Evolutionary conservation across 2,888 invertebrate genomes (phyloP), one percentile per base, ranked within the genome.

Genomic region (Cynaeus angustus): DNA sequence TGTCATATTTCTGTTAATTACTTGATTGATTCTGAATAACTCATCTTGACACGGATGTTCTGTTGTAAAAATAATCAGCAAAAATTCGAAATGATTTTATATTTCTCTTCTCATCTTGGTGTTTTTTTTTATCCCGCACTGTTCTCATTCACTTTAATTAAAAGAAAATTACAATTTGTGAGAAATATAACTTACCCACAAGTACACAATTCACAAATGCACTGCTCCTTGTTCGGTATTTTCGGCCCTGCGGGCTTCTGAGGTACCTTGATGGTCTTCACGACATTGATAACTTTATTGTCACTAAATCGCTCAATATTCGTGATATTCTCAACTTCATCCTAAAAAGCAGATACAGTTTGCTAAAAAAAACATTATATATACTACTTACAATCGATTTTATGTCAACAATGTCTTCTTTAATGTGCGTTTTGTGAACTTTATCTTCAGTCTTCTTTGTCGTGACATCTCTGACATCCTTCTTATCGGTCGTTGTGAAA

Each of bases 151-250:
- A n/a, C n/a, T n/a, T n/a, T n/a, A n/a, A n/a, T n/a, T n/a, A n/a
- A n/a, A n/a, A n/a, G n/a, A n/a, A n/a, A n/a, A n/a, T 28, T 28
- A 28, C 28, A 28, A 4, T 28, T 28, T 7, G 5, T 4, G 28
- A 28, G 28, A 4, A 28, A 28, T 28, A 5, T 4, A 33, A 90
- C 94, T 91, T 86, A 95, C 95, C 95, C 95, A 87, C 95, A 95
- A 81, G 94, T 95, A 84, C 95, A 95, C 73, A 95, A 91, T 87
- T 95, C 94, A 83, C 95, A 95, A 80, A 95, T 94, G 84, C 95
- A 95, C 84, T 94, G 92, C 81, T 95, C 95, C 82, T 92, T 92
- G 74, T 86, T 81, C 6, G 85, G 84, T 1, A 86, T 85, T 76
- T 86, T 85, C 43, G 83, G 82, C 66, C 84, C 75, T 45, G 83